Base-by-base conservation (phyloP, 1,140 invertebrate genomes). In the Temnothorax curvispinosus region DNA sequence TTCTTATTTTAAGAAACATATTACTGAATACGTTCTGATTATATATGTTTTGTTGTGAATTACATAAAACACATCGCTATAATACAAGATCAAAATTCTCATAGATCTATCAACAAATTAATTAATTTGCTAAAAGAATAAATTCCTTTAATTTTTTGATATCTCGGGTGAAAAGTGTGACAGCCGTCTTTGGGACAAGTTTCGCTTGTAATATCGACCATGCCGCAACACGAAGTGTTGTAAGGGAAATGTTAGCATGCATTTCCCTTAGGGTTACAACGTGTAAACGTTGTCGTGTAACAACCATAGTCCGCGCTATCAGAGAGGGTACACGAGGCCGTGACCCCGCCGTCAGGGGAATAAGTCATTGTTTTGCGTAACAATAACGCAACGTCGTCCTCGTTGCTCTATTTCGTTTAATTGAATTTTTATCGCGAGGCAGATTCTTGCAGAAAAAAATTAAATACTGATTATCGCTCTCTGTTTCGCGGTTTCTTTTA, bases 361-460 rank as follows among this genome's bases (percentile, higher is more conserved):
- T 84, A 84, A 84, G 80, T 84, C 69, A 84, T 84, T 84, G 80
- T 84, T 75, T 84, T 75, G 54, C 41, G 54, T 75, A 84, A 84
- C 80, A 84, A 84, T 84, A 74, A 44, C 41, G 80, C n/a, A 44
- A 75, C 18, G 13, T 82, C 54, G 15, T 74, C 18, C 52, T 72
- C 52, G 18, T 47, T 72, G 80, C 54, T 74, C 69, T 84, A 75
- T 74, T 84, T 82, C 56, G 4, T 84, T 74, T 84, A 84, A 75
- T 84, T 75, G 56, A 84, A 84, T 62, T 84, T 84, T 84, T 84
- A 74, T 84, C 69, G 18, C 15, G 2, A 60, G 47, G 18, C 54
- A 74, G n/a, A 60, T 72, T 44, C 38, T 54, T 27, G 47, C 5
- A 21, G 44, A 35, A 47, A 58, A 82, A 74, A 15, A 32, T 32